Evolutionary conservation across 1,140 invertebrate species (phyloP).

Genomic region (Phocides pigmalion): DNA sequence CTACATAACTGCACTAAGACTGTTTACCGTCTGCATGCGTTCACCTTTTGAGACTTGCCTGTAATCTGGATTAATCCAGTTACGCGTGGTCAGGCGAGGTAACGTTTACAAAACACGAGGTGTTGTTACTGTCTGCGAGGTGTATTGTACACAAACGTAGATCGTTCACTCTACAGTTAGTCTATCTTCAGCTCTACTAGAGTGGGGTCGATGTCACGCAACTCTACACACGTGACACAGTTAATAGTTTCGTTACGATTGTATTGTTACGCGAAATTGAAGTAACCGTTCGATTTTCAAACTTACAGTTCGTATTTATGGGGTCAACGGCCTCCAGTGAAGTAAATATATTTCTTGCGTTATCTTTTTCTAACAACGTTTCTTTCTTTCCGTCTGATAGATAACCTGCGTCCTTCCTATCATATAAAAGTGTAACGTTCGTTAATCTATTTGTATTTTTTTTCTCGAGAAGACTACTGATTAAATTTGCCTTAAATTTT

Average conservation of each 20-base stretch:
- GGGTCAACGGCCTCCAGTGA: background rate
- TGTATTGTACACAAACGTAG: background rate
- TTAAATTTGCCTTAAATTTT: too few relatives aligned
- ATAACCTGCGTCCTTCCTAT: too few relatives aligned
- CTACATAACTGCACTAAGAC: background rate
- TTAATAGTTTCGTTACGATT: background rate
- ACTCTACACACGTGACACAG: background rate
- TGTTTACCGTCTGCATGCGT: background rate
- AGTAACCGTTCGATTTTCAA: background rate
- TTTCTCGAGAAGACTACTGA: too few relatives aligned
- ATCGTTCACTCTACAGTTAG: background rate
- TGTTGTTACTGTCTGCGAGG: slow-evolving; percentile 33
- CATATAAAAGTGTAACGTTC: too few relatives aligned
- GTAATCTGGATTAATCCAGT: slow-evolving; percentile 38
- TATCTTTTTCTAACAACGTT: background rate
- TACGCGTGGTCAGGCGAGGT: slow-evolving; percentile 30
- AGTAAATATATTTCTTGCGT: background rate
- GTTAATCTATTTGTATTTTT: too few relatives aligned
- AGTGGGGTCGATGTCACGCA: background rate
- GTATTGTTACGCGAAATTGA: background rate
- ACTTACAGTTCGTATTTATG: background rate
- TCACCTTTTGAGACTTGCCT: background rate
- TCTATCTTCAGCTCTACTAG: background rate
- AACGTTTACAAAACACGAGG: slow-evolving; percentile 57
- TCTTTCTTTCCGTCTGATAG: background rate